Conservation (phyloP, 2,888 invertebrate genomes). For the Catocala nupta region DNA sequence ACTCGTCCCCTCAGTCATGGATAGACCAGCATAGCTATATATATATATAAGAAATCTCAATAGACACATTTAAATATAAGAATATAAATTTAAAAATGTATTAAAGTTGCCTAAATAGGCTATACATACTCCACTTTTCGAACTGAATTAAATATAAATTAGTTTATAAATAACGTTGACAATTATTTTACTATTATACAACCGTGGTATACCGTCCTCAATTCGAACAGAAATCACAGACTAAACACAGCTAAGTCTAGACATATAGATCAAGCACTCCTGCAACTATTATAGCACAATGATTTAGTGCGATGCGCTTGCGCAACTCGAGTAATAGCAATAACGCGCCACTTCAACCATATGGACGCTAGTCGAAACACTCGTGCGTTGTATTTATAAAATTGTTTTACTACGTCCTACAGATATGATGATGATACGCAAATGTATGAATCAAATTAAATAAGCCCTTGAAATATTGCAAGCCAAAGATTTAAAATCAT, state of each 20-base stretch:
- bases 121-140: no score
- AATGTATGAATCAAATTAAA: conserved; percentile 8
- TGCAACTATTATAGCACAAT: conserved; percentile 20
- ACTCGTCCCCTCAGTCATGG: no score
- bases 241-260: conserved; percentile 35
- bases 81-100: no score
- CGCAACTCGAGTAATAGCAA: conserved; percentile 27
- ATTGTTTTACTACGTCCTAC: conserved; percentile 32
- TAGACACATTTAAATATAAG: no score
- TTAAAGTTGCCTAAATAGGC: no score
- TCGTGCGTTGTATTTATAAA: conserved; percentile 54
- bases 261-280: conserved; percentile 41
- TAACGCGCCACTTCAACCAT: conserved; percentile 49
- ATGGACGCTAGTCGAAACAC: conserved; percentile 57
- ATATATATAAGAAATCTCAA: no score
- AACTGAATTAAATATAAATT: no score
- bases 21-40: no score
- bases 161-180: no score
- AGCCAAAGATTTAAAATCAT: no score
- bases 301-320: conserved; percentile 49
- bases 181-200: no score
- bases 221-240: neutral
- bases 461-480: neutral
- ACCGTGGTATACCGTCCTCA: no score
- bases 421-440: conserved; percentile 11